Percentiles rank a stretch among this genome's conserved stretches.
These are phyloP conservation scores for Macheiramphus alcinus DNA, from an alignment of 2,113 vertebrate genomes.

Conservation along the genomic window DNA sequence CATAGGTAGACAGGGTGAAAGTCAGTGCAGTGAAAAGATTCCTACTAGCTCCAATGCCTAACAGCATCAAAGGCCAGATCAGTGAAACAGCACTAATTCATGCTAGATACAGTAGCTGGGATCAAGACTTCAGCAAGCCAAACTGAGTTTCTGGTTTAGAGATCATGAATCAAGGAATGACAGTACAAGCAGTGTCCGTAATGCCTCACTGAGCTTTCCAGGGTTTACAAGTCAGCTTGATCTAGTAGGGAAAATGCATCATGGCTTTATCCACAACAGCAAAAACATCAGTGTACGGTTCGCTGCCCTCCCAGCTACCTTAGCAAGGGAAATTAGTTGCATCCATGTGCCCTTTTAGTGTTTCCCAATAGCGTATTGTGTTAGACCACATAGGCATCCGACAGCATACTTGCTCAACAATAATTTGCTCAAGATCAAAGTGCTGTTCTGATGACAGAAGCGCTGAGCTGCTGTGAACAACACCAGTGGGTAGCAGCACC, in stretches of 20 bases:
- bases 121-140: neutral
- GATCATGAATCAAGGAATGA: neutral
- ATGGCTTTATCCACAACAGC: neutral
- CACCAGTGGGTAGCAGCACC: neutral
- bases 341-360: neutral
- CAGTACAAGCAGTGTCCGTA: neutral
- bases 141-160: neutral
- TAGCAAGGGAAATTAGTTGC: neutral
- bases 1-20: neutral
- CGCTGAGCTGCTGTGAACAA: neutral
- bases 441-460: neutral
- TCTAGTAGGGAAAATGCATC: neutral
- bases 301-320: neutral
- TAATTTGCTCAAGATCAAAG: neutral
- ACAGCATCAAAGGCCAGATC: neutral
- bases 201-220: neutral
- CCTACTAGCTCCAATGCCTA: neutral
- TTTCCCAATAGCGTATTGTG: accelerated
- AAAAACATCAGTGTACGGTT: neutral
- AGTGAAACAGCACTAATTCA: neutral
- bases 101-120: neutral
- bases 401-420: neutral
- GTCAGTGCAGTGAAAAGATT: neutral
- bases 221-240: neutral
- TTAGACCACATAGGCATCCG: neutral